phyloP scores from a whole-genome alignment of 1,140 invertebrate genomes.

The Augochlora pura region DNA sequence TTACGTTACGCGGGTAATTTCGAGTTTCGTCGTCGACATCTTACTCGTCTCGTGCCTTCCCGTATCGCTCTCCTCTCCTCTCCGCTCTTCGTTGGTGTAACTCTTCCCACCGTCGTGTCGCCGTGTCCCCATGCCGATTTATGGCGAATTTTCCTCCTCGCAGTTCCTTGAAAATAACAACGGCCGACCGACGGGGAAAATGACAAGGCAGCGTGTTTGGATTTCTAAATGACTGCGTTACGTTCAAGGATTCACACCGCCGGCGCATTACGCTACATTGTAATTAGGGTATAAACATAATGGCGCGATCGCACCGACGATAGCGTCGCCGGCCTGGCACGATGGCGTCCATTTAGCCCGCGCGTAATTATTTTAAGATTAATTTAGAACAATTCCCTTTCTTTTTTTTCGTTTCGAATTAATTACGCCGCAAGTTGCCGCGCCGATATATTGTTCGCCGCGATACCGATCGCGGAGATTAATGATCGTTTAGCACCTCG shows the following conservation, averaged over 20 bases:
- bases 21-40: conserved; percentile 21
- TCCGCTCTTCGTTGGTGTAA: neutral
- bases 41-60: neutral
- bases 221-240: conserved; percentile 44
- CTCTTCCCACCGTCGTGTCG: neutral
- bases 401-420: conserved; percentile 40
- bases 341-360: conserved; percentile 58
- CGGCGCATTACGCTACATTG: conserved; percentile 50
- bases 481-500: conserved; percentile 20
- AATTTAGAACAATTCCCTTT: conserved; percentile 53
- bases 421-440: conserved; percentile 53
- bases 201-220: conserved; percentile 37
- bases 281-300: conserved; percentile 65
- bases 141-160: conserved; percentile 1
- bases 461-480: conserved; percentile 33
- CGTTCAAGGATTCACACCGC: conserved; percentile 45
- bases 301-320: conserved; percentile 56
- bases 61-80: neutral
- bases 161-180: conserved; percentile 2
- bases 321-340: conserved; percentile 48
- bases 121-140: neutral
- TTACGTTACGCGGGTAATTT: conserved; percentile 14
- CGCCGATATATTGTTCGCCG: conserved; percentile 32
- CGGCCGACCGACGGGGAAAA: conserved; percentile 12
- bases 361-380: conserved; percentile 59